phyloP scores from a whole-genome alignment of 2,113 vertebrate species.

The Lepidiolamprologus cunningtoni region DNA sequence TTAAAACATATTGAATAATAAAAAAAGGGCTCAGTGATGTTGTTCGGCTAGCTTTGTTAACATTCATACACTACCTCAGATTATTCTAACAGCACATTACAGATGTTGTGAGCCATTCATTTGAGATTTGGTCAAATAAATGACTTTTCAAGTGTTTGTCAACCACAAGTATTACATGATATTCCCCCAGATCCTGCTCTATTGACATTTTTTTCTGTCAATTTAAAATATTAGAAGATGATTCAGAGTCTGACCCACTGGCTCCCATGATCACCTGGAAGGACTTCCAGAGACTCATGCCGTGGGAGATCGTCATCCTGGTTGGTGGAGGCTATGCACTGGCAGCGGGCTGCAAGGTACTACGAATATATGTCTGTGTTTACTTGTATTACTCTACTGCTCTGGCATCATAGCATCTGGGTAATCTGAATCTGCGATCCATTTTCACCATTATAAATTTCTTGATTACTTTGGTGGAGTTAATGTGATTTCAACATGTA shows the following conservation, averaged over 20 bases:
- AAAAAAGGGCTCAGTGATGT: background rate
- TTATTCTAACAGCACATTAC: background rate
- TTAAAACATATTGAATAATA: background rate
- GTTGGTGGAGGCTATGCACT: slow-evolving; percentile 97
- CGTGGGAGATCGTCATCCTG: slow-evolving; percentile 97
- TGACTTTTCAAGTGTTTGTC: background rate
- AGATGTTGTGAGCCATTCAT: background rate
- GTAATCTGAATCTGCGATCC: background rate
- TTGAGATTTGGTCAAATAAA: background rate
- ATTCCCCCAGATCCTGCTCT: background rate
- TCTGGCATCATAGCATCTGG: background rate
- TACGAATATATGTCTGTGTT: background rate
- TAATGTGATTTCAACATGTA: background rate
- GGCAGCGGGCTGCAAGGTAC: slow-evolving; percentile 95
- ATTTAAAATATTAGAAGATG: slow-evolving; percentile 10
- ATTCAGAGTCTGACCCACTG: slow-evolving; percentile 49
- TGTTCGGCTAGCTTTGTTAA: background rate
- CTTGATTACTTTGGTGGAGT: background rate
- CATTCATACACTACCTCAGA: background rate
- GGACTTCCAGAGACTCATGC: slow-evolving; percentile 97
- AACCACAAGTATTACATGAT: background rate
- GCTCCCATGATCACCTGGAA: slow-evolving; percentile 96
- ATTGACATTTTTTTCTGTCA: background rate
- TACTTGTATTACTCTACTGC: background rate
- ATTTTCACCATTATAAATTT: background rate